Evolutionary conservation across 2,113 vertebrate species (phyloP), one percentile per base, ranked within the genome.

Genomic region (Percopsis transmontana): DNA sequence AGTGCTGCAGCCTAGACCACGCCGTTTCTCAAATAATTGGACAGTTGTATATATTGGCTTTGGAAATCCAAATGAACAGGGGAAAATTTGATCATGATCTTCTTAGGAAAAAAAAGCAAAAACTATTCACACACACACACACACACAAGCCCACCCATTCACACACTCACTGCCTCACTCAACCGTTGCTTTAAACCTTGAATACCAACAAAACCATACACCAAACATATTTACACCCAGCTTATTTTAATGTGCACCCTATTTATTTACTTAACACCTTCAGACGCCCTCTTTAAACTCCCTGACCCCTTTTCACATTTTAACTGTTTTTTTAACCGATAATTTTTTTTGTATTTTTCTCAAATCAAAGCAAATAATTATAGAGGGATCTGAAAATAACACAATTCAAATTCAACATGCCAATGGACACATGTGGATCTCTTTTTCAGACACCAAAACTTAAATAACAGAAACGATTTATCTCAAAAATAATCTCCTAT

Each of bases 211-310:
- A 84, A 75, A 81, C 47, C 76, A 5, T 67, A 76, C 68, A 65
- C 58, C 63, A 85, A 88, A 86, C 70, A 88, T 87, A 73, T 87
- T 83, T 79, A 76, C 68, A 51, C 66, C 71, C 60, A 39, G 52
- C 62, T 69, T 70, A 72, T 84, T 83, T 81, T 71, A n/a, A 73
- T 3, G 18, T 10, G 33, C 38, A 6, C 18, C 20, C 61, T 48
- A 52, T 60, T 48, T 84, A 74, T 85, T 84, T 72, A 85, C 68
- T 75, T 56, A 79, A 60, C 61, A 68, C 62, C 27, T 57, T 64
- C 48, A 53, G 69, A 74, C 38, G 40, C 51, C 56, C 20, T 64
- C 42, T n/a, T 40, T 50, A 44, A 72, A 74, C 60, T 54, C 62
- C 54, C 50, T 66, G 33, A 63, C 45, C 66, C 20, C 12, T 1